Conservation (phyloP, 2,888 invertebrate species). For the Diaperis boleti region DNA sequence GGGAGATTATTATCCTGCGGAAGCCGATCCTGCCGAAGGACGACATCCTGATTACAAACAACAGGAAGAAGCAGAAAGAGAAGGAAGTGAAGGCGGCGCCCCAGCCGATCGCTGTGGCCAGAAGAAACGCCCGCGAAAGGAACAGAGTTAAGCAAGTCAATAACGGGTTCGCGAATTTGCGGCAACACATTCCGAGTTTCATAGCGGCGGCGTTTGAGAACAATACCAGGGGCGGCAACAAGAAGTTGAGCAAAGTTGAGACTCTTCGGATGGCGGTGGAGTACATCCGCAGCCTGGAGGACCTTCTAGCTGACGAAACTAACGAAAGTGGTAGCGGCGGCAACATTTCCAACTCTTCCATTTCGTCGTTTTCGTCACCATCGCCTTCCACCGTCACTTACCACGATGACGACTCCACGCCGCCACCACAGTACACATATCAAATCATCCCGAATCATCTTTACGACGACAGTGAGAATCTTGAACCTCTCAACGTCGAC, state of each 20-base stretch:
- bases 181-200: slow-evolving; percentile 88
- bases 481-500: slow-evolving; percentile 59
- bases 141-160: slow-evolving; percentile 94
- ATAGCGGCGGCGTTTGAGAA: slow-evolving; percentile 78
- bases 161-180: slow-evolving; percentile 88
- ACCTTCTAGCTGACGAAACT: slow-evolving; percentile 73
- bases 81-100: slow-evolving; percentile 65
- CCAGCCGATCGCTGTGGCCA: slow-evolving; percentile 84
- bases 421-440: slow-evolving; percentile 73
- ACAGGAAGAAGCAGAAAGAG: slow-evolving; percentile 62
- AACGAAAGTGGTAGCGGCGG: slow-evolving; percentile 52
- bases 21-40: slow-evolving; percentile 64
- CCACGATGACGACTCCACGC: slow-evolving; percentile 68
- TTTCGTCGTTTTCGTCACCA: slow-evolving; percentile 45
- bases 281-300: slow-evolving; percentile 86
- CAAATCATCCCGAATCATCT: slow-evolving; percentile 72
- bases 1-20: slow-evolving; percentile 70
- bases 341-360: slow-evolving; percentile 40
- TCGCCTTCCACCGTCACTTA: slow-evolving; percentile 66
- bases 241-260: slow-evolving; percentile 89
- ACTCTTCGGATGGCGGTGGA: slow-evolving; percentile 92
- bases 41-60: slow-evolving; percentile 60
- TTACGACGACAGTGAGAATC: slow-evolving; percentile 75
- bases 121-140: slow-evolving; percentile 92
- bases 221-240: slow-evolving; percentile 77